Evolutionary conservation across 1,140 invertebrate species (phyloP), one percentile per base, ranked within the genome.

Genomic region (Ericerus pela): DNA sequence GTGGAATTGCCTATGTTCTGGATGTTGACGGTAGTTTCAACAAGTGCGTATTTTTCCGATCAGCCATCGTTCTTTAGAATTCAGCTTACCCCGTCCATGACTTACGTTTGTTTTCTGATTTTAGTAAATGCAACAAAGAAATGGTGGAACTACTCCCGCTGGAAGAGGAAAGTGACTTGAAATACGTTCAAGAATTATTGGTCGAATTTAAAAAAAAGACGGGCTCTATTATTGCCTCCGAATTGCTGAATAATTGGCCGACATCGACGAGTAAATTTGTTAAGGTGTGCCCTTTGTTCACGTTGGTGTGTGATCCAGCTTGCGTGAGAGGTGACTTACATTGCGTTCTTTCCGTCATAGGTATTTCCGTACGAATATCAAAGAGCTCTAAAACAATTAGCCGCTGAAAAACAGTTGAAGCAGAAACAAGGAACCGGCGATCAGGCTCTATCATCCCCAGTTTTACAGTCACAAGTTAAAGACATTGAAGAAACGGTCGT

Each of bases 351-450:
- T n/a, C 43, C 16, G 26, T 1, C 60, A 11, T 28, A 72, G 69
- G 79, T 97, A 53, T 99, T 98, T 75, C 96, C 96, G 0, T 88
- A 88, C 63, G 96, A 99, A 65, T 99, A 96, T 71, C 91, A 96
- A 65, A 75, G 88, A 60, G 95, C 85, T 5, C 70, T 99, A 3
- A 79, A 83, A 61, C 81, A 87, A 65, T 64, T 85, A 62, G 79
- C 79, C 31, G 73, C 79, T 54, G 77, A 81, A 60, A 66, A 66
- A 24, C 74, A 4, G 69, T 70, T 53, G 70, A 73, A 60, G 69
- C 30, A n/a, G 57, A 38, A 66, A 27, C 69, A 61, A n/a, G 62
- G 67, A 37, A 63, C 62, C 3, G 57, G 69, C 36, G 36, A 64
- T 0, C 70, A 72, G 55, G 69, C 68, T 31, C 68, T 68, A 53